Base-by-base conservation (phyloP, 2,888 invertebrate genomes). In the Zygothrica quintamaculata region DNA sequence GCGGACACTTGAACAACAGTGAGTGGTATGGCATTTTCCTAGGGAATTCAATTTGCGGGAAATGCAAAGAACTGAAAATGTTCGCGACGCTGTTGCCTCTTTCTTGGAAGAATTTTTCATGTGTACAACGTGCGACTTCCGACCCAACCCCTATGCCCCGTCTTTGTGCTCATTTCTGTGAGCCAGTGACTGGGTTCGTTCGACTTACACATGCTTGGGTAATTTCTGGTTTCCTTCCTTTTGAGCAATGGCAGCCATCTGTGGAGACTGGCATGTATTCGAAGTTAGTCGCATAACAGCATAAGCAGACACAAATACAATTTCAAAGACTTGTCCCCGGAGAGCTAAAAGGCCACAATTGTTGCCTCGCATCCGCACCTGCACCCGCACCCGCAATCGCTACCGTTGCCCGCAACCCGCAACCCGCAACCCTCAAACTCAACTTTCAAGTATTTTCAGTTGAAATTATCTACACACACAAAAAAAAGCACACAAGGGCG, bases 21-120 rank as follows among this genome's bases (percentile, higher is more conserved):
- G n/a, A n/a, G n/a, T n/a, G n/a, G n/a, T n/a, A 47, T 55, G 58
- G 37, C 48, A 56, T 65, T 68, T 80, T 69, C 74, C 59, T 65
- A 65, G 65, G 59, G 79, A 85, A 82, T 75, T 68, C 51, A 43
- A 70, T 73, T 73, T 66, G 68, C 75, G 58, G 56, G 51, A 71
- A 69, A 44, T 44, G 52, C 48, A 69, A 72, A 52, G 13, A 43
- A 53, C 37, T 74, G 81, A 72, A 81, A 84, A 82, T 70, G 75
- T 74, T 77, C 52, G 66, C 77, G 52, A 75, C 51, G 73, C 72
- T 58, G 77, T 51, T 64, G 62, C 73, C 42, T 50, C 53, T 47
- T 84, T 84, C 77, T 72, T 53, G 75, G 80, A 84, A 80, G 67
- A 60, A 58, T 53, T 61, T 72, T 81, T 61, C 74, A 78, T 80